Percentiles rank a stretch among this genome's conserved stretches.
Conservation (phyloP, 92 coral and sea anemone species). For the Porites divaricata region DNA sequence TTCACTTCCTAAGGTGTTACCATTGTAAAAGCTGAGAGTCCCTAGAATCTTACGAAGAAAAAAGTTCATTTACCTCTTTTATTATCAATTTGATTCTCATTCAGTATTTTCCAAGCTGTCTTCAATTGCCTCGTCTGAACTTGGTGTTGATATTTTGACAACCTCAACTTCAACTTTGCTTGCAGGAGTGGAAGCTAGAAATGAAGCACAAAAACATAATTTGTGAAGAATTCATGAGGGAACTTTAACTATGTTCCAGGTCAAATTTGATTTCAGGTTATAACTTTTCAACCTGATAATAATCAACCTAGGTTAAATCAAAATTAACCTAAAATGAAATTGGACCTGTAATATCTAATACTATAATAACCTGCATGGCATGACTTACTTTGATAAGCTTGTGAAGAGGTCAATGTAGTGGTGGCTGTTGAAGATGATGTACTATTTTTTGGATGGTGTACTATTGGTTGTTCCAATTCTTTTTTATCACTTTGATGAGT, state of each 20-base stretch:
- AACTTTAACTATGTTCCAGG: neutral
- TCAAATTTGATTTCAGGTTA: no score
- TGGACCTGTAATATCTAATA: no score
- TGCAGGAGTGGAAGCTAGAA: conserved; percentile 7
- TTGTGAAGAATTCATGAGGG: neutral
- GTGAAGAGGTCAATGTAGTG: no score
- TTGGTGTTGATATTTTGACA: conserved; percentile 25
- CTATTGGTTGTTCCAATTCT: conserved; percentile 25
- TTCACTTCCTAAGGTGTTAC: no score
- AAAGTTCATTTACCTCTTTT: neutral
- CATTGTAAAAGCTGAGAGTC: no score
- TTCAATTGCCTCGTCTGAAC: conserved; percentile 27
- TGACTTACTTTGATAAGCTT: no score
- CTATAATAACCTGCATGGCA: no score
- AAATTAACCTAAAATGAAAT: no score
- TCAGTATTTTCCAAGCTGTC: conserved; percentile 15
- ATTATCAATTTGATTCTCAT: neutral
- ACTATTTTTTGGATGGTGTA: conserved; percentile 3
- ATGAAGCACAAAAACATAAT: neutral
- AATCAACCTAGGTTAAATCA: no score
- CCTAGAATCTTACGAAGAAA: neutral
- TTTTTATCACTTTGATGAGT: neutral
- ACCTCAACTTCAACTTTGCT: neutral
- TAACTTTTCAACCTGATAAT: no score
- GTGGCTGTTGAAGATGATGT: neutral